Evolutionary conservation across 2,888 invertebrate genomes (phyloP).

Genomic region (Boloria selene): DNA sequence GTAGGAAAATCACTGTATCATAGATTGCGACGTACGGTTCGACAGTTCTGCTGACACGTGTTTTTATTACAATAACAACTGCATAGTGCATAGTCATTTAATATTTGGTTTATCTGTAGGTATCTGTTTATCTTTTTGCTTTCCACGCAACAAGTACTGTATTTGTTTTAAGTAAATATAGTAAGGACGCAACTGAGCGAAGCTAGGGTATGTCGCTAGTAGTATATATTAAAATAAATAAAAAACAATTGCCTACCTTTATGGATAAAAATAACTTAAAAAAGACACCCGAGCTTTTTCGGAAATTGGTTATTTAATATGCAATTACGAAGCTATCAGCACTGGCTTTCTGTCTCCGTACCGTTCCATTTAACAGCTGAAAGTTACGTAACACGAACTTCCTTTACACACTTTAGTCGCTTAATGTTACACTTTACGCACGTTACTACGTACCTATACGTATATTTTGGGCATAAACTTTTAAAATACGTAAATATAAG

Average conservation of each 20-base stretch:
- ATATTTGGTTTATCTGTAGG: too few relatives aligned
- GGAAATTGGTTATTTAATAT: slow-evolving; percentile 38
- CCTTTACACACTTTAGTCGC: slow-evolving; percentile 18
- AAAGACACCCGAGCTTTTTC: slow-evolving; percentile 20
- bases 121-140: too few relatives aligned
- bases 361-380: slow-evolving; percentile 37
- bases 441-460: not conserved
- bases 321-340: slow-evolving; percentile 35
- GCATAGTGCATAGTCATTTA: too few relatives aligned
- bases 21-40: too few relatives aligned
- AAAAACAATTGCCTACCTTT: not conserved
- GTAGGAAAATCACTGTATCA: too few relatives aligned
- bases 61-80: too few relatives aligned
- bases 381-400: slow-evolving; percentile 36
- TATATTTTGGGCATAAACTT: not conserved
- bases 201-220: too few relatives aligned
- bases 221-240: not conserved
- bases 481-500: too few relatives aligned
- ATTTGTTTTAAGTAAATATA: too few relatives aligned
- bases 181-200: too few relatives aligned
- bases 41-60: too few relatives aligned
- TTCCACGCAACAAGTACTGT: too few relatives aligned
- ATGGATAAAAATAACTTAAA: not conserved
- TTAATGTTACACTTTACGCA: slow-evolving; percentile 12
- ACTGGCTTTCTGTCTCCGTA: slow-evolving; percentile 38